Percentiles rank a stretch among this genome's conserved stretches.
phyloP scores from a whole-genome alignment of 1,140 invertebrate species.

The Agraylea sexmaculata region DNA sequence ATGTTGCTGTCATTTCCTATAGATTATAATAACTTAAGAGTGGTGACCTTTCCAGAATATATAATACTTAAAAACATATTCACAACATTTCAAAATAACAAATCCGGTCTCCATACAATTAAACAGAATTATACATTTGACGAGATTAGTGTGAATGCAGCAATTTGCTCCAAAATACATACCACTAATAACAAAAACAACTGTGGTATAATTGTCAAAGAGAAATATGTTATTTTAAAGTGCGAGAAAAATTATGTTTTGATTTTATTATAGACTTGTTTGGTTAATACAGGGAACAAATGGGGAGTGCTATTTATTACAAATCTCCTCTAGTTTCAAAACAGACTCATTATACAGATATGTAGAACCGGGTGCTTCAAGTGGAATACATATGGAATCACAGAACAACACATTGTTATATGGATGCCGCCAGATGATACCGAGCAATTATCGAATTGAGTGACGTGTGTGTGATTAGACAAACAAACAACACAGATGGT shows the following conservation, averaged over 20 bases:
- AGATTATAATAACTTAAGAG: too few relatives aligned
- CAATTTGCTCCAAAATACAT: too few relatives aligned
- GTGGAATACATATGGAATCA: constrained; percentile 20
- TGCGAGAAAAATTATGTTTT: too few relatives aligned
- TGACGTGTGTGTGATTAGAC: constrained; percentile 12
- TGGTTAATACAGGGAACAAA: neutral
- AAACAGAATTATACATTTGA: too few relatives aligned
- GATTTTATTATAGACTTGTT: too few relatives aligned
- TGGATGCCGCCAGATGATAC: constrained; percentile 15
- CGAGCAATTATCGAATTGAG: too few relatives aligned
- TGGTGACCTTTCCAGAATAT: too few relatives aligned
- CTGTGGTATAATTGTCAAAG: constrained; percentile 9
- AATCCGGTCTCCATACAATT: too few relatives aligned
- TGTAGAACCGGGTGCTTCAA: constrained; percentile 19
- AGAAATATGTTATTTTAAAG: neutral
- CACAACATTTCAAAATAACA: too few relatives aligned
- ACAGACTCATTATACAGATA: constrained; percentile 17
- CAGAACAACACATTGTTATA: constrained; percentile 17
- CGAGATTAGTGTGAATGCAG: too few relatives aligned
- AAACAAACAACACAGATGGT: constrained; percentile 15
- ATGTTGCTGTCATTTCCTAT: too few relatives aligned
- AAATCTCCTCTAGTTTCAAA: constrained; percentile 13
- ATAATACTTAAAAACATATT: too few relatives aligned
- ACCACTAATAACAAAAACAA: constrained; percentile 15
- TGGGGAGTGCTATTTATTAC: constrained; percentile 8